A percentile compares a stretch with the other conserved stretches of the same genome.
Conservation (phyloP, 2,113 vertebrate genomes). For the Melanostigma gelatinosum region DNA sequence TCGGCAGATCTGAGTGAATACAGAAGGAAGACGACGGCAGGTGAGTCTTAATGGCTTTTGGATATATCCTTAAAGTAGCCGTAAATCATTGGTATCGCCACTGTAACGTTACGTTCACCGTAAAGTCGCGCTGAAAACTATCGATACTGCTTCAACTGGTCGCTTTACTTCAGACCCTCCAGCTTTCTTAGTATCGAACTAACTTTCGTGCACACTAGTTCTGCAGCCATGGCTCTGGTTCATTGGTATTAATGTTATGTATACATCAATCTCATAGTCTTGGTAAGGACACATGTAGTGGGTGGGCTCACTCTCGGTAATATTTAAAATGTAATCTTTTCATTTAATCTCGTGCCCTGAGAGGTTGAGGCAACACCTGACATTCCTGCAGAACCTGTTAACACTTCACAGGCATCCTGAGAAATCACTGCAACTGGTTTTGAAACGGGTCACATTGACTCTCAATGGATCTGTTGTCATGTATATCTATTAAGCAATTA, state of each 20-base stretch:
- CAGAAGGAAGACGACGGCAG: not conserved
- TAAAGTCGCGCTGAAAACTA: not conserved
- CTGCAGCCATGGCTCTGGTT: not conserved
- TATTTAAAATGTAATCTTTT: not conserved
- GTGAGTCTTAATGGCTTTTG: constrained; percentile 3
- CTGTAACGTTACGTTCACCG: not conserved
- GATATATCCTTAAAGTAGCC: fast-evolving
- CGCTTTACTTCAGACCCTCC: not conserved
- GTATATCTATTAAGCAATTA: too few species aligned
- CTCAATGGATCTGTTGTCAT: not conserved
- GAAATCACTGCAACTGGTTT: too few species aligned
- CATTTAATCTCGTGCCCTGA: not conserved
- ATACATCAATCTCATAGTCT: too few species aligned
- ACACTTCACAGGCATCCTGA: not conserved
- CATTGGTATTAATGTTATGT: not conserved
- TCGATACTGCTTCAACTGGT: not conserved
- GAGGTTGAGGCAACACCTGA: not conserved
- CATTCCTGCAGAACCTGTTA: constrained; percentile 62
- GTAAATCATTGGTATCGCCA: not conserved
- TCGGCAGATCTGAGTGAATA: not conserved
- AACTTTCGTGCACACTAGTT: not conserved
- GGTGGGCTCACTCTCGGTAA: not conserved
- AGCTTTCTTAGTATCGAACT: not conserved
- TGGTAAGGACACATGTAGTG: not conserved
- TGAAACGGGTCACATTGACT: not conserved